phyloP scores from a whole-genome alignment of 1,140 invertebrate genomes.

The Wiebesia pumilae region DNA sequence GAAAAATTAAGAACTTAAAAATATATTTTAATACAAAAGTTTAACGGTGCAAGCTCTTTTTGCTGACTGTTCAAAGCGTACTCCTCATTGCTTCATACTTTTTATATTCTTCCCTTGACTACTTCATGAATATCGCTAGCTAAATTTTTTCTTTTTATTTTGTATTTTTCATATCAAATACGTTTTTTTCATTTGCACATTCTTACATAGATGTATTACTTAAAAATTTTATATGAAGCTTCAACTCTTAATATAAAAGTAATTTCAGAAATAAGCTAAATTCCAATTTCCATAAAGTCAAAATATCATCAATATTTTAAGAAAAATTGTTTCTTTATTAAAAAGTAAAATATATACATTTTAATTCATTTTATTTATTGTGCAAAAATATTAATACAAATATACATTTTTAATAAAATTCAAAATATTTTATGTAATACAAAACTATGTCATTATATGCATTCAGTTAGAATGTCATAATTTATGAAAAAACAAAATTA shows the following conservation, averaged over 20 bases:
- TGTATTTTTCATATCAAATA: slow-evolving; percentile 6
- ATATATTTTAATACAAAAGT: slow-evolving; percentile 14
- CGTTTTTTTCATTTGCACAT: neutral
- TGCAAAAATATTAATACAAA: no score
- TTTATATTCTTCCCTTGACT: neutral
- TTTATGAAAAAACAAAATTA: no score
- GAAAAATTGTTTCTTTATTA: no score
- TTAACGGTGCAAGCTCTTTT: neutral
- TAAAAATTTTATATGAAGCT: neutral
- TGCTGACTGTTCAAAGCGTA: neutral
- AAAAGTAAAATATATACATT: no score
- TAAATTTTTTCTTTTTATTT: slow-evolving; percentile 16
- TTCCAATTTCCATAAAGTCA: no score
- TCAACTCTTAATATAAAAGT: neutral
- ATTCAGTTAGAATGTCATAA: no score
- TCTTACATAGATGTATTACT: slow-evolving; percentile 11
- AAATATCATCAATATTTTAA: no score
- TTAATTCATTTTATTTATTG: no score
- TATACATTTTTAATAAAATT: no score
- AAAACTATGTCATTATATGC: no score
- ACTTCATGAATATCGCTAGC: slow-evolving; percentile 15
- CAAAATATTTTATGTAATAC: no score
- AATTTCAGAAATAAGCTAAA: neutral
- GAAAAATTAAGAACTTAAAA: neutral
- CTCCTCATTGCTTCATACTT: neutral